phyloP scores from a whole-genome alignment of 2,888 invertebrate genomes.

The Anagyrus pseudococci region DNA sequence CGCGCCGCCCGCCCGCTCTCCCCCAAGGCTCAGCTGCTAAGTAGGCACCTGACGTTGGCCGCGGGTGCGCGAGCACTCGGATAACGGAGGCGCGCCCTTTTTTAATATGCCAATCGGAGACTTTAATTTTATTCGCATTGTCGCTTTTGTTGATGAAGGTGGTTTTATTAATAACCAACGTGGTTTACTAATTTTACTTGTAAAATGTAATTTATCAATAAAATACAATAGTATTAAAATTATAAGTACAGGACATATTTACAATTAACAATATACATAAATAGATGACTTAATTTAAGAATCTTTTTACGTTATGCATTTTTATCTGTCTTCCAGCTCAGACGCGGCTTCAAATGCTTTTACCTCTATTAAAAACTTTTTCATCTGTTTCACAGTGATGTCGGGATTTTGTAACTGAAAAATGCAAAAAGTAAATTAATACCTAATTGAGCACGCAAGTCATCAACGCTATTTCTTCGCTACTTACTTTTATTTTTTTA shows the following conservation, averaged over 20 bases:
- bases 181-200: too few relatives aligned
- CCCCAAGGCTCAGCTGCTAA: too few relatives aligned
- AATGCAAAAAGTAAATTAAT: background rate
- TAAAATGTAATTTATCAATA: too few relatives aligned
- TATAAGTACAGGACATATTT: background rate
- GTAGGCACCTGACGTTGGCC: too few relatives aligned
- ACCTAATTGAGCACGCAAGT: background rate
- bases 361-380: slow-evolving; percentile 28
- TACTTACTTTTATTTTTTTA: slow-evolving; percentile 27
- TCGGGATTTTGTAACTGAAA: slow-evolving; percentile 32
- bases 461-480: background rate
- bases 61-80: too few relatives aligned
- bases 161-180: too few relatives aligned
- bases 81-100: too few relatives aligned
- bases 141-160: too few relatives aligned
- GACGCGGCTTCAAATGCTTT: slow-evolving; percentile 29
- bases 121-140: too few relatives aligned
- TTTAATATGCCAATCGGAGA: too few relatives aligned
- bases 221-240: too few relatives aligned
- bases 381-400: slow-evolving; percentile 27
- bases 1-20: too few relatives aligned
- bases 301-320: background rate
- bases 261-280: background rate
- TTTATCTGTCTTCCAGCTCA: background rate
- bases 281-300: background rate